These are phyloP conservation scores for Drosophila pegasa DNA, from an alignment of 2,888 invertebrate species.

Conservation along the genomic window DNA sequence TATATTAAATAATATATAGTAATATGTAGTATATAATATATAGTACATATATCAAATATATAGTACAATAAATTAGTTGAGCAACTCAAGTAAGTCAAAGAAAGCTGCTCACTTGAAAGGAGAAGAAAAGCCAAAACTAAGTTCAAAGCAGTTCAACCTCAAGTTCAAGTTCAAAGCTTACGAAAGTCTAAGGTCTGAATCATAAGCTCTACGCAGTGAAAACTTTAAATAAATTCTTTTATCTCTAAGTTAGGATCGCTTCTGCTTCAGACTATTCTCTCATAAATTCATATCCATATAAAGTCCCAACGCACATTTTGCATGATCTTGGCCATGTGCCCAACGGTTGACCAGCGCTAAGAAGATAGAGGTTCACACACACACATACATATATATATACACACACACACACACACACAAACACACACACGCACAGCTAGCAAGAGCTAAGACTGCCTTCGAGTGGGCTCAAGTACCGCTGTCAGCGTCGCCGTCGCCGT, in stretches of 20 bases:
- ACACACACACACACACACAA: not conserved
- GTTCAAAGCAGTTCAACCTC: not conserved
- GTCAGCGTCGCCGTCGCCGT: slow-evolving; percentile 20
- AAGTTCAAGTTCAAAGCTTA: not conserved
- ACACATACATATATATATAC: not conserved
- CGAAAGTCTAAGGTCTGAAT: not conserved
- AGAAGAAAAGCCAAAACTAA: not conserved
- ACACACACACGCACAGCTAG: not conserved
- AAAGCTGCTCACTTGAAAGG: not conserved
- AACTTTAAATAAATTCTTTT: not conserved
- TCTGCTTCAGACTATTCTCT: not conserved
- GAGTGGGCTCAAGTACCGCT: slow-evolving; percentile 60
- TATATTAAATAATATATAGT: too few species aligned
- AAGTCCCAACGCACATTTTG: slow-evolving; percentile 1
- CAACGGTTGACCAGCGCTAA: slow-evolving; percentile 13
- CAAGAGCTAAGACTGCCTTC: slow-evolving; percentile 62
- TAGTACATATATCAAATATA: not conserved
- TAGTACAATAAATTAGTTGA: not conserved
- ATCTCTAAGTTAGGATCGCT: not conserved
- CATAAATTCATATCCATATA: not conserved
- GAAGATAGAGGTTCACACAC: slow-evolving; percentile 28
- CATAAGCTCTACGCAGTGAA: not conserved
- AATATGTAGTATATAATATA: too few species aligned
- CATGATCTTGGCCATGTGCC: slow-evolving; percentile 33
- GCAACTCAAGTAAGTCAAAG: not conserved